A percentile compares a stretch with the other conserved stretches of the same genome.
These are phyloP conservation scores for Pangasius larnaudii DNA, from an alignment of 2,797 vertebrate species.

Conservation along the genomic window DNA sequence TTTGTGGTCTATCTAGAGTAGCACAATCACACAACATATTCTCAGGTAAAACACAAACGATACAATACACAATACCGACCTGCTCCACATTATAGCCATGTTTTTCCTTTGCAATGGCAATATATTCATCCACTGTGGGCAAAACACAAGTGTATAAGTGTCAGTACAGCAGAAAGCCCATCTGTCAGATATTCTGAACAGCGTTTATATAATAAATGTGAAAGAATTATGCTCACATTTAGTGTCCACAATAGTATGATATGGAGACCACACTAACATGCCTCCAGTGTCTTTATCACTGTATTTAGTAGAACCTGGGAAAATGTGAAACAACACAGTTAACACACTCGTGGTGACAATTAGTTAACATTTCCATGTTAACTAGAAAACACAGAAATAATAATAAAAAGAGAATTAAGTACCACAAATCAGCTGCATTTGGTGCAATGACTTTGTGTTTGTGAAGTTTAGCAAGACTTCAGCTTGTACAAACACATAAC, in stretches of 20 bases:
- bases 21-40: not conserved
- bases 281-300: slow-evolving; percentile 93
- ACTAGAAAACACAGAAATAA: not conserved
- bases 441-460: not conserved
- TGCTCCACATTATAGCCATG: slow-evolving; percentile 98
- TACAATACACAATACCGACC: slow-evolving; percentile 72
- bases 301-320: slow-evolving; percentile 88
- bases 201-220: not conserved
- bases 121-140: slow-evolving; percentile 94
- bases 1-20: not conserved
- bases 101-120: slow-evolving; percentile 96
- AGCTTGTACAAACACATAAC: not conserved
- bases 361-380: not conserved
- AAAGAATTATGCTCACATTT: slow-evolving; percentile 81
- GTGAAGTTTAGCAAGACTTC: not conserved
- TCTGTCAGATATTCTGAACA: not conserved
- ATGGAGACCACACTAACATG: slow-evolving; percentile 97
- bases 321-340: not conserved
- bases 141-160: not conserved
- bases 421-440: not conserved
- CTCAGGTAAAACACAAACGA: not conserved
- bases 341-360: not conserved
- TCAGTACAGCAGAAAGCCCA: not conserved
- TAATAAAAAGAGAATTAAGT: not conserved
- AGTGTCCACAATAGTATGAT: slow-evolving; percentile 87